Conservation (phyloP, 1,140 invertebrate species). For the Drosophila subobscura region DNA sequence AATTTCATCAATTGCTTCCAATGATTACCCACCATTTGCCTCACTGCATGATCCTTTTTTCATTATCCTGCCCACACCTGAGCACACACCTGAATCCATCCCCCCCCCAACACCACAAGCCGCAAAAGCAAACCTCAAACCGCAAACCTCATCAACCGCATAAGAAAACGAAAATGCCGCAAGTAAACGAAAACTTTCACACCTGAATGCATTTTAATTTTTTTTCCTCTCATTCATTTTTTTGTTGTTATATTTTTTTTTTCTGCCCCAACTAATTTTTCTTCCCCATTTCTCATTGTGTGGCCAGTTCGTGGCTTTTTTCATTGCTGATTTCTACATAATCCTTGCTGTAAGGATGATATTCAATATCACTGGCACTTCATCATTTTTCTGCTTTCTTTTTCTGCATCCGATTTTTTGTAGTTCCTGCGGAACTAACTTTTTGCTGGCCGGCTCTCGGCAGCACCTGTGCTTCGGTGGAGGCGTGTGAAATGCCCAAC, state of each 20-base stretch:
- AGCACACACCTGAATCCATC: slow-evolving; percentile 1
- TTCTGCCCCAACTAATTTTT: slow-evolving; percentile 41
- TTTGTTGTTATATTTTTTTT: slow-evolving; percentile 16
- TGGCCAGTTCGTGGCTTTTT: slow-evolving; percentile 45
- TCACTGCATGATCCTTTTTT: no score
- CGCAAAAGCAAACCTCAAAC: no score
- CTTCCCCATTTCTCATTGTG: slow-evolving; percentile 33
- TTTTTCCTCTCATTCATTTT: slow-evolving; percentile 51
- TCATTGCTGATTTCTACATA: slow-evolving; percentile 57
- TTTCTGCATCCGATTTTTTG: slow-evolving; percentile 59
- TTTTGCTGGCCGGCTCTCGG: slow-evolving; percentile 18
- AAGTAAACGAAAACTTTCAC: slow-evolving; percentile 76
- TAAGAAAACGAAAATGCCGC: slow-evolving; percentile 62
- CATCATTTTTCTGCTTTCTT: slow-evolving; percentile 28
- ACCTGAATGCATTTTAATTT: slow-evolving; percentile 77
- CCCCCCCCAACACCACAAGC: slow-evolving; percentile 12
- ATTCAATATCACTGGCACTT: slow-evolving; percentile 59
- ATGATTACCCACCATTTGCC: no score
- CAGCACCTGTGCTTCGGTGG: slow-evolving; percentile 51
- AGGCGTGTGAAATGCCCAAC: slow-evolving; percentile 63
- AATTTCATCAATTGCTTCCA: no score
- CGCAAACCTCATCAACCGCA: slow-evolving; percentile 29
- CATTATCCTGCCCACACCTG: not conserved
- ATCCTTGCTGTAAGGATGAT: slow-evolving; percentile 61
- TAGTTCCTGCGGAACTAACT: slow-evolving; percentile 78